These are phyloP conservation scores for Antheraea yamamai DNA, from an alignment of 2,888 invertebrate genomes.

Conservation along the genomic window DNA sequence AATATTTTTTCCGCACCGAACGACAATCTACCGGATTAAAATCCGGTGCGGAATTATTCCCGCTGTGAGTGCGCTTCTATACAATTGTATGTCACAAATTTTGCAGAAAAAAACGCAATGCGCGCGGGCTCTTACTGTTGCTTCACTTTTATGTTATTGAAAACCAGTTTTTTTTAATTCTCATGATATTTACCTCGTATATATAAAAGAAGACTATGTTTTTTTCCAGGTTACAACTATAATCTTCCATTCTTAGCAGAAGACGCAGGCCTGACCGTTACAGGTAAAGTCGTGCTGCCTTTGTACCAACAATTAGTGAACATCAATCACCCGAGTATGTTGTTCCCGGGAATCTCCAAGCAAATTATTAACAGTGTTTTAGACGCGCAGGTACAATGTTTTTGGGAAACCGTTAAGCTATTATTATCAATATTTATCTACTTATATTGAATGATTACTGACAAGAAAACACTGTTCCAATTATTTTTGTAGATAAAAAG, in stretches of 20 bases:
- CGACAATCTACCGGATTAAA: too few species aligned
- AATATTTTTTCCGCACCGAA: too few species aligned
- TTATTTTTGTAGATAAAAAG: background rate
- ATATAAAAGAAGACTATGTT: background rate
- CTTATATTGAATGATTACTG: too few species aligned
- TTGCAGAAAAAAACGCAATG: too few species aligned
- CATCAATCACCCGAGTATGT: conserved; percentile 88
- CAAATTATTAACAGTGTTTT: conserved; percentile 85
- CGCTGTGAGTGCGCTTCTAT: too few species aligned
- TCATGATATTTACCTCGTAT: background rate
- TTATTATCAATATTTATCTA: too few species aligned
- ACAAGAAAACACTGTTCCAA: background rate
- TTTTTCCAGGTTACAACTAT: conserved; percentile 86
- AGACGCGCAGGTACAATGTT: conserved; percentile 85
- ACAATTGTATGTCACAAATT: too few species aligned
- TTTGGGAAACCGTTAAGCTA: background rate
- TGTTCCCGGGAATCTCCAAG: conserved; percentile 88
- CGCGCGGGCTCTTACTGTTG: too few species aligned
- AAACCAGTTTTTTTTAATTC: too few species aligned
- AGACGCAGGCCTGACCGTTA: conserved; percentile 82
- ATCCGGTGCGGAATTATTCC: too few species aligned
- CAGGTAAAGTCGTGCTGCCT: conserved; percentile 84
- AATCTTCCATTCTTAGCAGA: conserved; percentile 86
- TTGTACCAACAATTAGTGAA: conserved; percentile 90
- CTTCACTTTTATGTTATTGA: too few species aligned